A percentile compares a stretch with the other conserved stretches of the same genome.
Evolutionary conservation across 2,797 vertebrate species (phyloP).

Genomic region (Pangasius djambal): DNA sequence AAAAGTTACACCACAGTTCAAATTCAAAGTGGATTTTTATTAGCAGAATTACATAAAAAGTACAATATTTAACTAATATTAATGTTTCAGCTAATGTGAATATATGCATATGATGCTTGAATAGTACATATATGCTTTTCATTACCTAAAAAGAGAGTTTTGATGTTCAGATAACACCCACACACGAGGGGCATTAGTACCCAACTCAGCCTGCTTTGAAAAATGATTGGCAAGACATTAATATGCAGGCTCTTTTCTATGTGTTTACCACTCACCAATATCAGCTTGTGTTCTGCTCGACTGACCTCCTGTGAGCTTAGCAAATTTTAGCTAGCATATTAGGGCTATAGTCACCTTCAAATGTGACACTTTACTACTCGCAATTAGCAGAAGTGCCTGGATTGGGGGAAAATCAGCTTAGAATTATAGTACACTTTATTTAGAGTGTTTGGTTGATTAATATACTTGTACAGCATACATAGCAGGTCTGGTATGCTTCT

Average conservation of each 20-base stretch:
- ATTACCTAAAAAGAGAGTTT: not conserved
- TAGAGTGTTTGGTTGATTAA: slow-evolving; percentile 5
- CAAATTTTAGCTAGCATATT: slow-evolving; percentile 20
- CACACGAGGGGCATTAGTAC: not conserved
- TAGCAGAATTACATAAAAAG: not conserved
- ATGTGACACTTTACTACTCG: slow-evolving; percentile 36
- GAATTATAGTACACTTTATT: slow-evolving; percentile 4
- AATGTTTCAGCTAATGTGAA: not conserved
- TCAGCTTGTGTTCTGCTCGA: slow-evolving; percentile 23
- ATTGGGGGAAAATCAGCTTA: slow-evolving; percentile 14
- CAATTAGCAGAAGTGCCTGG: slow-evolving; percentile 36
- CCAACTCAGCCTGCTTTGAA: not conserved
- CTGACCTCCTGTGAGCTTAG: slow-evolving; percentile 19
- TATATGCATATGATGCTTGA: not conserved
- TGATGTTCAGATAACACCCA: not conserved
- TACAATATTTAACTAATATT: not conserved
- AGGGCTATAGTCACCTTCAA: slow-evolving; percentile 21
- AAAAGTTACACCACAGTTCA: not conserved
- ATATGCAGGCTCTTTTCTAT: not conserved
- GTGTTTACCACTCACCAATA: slow-evolving; percentile 30
- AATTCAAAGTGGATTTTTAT: not conserved
- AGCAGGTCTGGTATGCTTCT: not conserved
- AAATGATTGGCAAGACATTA: not conserved
- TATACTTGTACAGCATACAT: not conserved
- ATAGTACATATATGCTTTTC: not conserved